Percentiles rank a stretch among this genome's conserved stretches.
Evolutionary conservation across 2,888 invertebrate species (phyloP).

Genomic region (Neria commutata): DNA sequence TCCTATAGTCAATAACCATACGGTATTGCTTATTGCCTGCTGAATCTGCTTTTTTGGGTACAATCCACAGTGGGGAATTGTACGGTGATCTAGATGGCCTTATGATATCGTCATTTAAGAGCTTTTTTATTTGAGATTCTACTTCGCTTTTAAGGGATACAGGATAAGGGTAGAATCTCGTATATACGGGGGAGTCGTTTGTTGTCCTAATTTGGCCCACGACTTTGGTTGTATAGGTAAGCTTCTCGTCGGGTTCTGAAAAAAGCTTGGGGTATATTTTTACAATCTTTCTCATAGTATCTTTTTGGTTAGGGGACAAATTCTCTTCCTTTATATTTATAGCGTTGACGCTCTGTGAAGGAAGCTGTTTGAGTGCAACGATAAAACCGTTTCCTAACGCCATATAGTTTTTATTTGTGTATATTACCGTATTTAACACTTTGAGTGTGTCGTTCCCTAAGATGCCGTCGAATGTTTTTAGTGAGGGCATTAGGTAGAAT

Average conservation of each 20-base stretch:
- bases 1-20: neutral
- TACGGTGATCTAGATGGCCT: conserved; percentile 14
- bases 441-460: conserved; percentile 9
- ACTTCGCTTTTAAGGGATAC: neutral
- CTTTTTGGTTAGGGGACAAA: conserved; percentile 12
- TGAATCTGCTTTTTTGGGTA: conserved; percentile 12
- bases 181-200: conserved; percentile 11
- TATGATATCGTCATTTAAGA: neutral
- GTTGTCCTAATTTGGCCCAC: conserved; percentile 15
- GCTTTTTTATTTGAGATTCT: conserved; percentile 1
- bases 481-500: neutral
- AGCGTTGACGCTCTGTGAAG: neutral
- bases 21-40: neutral
- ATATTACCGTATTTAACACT: neutral
- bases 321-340: conserved; percentile 2
- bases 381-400: neutral
- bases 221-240: conserved; percentile 3
- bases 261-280: conserved; percentile 3
- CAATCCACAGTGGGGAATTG: conserved; percentile 12
- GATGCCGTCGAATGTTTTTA: conserved; percentile 6
- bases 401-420: neutral
- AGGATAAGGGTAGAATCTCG: conserved; percentile 10
- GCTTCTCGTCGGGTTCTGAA: conserved; percentile 16
- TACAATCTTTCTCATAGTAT: conserved; percentile 6
- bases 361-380: neutral